Percentiles rank a stretch among this genome's conserved stretches.
These are phyloP conservation scores for Amiota mariae DNA, from an alignment of 2,888 invertebrate species.

Conservation along the genomic window DNA sequence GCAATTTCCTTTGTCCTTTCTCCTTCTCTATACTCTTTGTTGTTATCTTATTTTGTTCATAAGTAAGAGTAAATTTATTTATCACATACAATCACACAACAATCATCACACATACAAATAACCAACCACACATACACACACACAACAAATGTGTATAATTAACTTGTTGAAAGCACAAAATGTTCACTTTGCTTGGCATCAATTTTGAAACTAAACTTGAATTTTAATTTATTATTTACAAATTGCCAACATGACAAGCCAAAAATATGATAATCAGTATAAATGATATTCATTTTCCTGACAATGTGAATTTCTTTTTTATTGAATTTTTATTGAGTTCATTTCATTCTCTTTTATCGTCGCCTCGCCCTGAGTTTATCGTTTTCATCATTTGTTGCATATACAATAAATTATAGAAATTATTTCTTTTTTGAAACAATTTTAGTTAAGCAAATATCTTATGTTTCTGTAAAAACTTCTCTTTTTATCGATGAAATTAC, in stretches of 20 bases:
- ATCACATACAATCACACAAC: not conserved
- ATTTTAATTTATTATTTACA: slow-evolving; percentile 51
- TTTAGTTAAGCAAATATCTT: no score
- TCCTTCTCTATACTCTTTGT: no score
- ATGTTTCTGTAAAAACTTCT: no score
- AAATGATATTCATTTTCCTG: slow-evolving; percentile 44
- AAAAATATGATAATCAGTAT: slow-evolving; percentile 54
- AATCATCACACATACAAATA: not conserved
- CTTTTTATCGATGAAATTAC: no score
- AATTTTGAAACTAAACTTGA: not conserved
- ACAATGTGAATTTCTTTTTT: slow-evolving; percentile 30
- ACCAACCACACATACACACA: slow-evolving; percentile 7
- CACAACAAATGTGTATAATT: slow-evolving; percentile 37
- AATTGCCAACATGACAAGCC: slow-evolving; percentile 46
- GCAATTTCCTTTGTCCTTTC: no score
- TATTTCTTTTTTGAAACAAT: no score
- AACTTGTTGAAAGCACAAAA: slow-evolving; percentile 47
- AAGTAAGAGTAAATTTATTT: no score
- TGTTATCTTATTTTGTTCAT: no score
- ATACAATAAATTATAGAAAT: no score
- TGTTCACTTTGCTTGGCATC: slow-evolving; percentile 36
- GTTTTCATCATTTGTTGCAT: no score
- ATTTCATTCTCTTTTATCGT: no score
- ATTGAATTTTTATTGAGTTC: not conserved
- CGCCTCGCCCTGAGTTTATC: no score